Conservation (phyloP, 1,140 invertebrate species). For the Hypsibius dujardini region DNA sequence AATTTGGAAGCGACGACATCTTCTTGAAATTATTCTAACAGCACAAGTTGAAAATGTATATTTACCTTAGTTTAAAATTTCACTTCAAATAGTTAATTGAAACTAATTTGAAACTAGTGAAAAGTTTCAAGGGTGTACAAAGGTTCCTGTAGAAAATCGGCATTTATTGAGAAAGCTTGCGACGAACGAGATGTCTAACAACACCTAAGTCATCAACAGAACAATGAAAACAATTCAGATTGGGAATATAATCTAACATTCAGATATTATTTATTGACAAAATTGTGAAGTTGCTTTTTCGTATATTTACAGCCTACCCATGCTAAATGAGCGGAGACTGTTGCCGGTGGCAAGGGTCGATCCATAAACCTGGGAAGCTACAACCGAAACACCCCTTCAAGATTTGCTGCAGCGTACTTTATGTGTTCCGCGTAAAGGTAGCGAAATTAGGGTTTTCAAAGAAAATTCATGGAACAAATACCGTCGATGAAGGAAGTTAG, state of each 20-base stretch:
- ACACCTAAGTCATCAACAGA: no score
- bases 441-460: background rate
- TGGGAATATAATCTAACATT: background rate
- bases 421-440: background rate
- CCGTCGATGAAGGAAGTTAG: conserved; percentile 53
- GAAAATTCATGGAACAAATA: background rate
- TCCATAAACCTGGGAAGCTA: conserved; percentile 15
- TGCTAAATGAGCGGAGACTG: background rate
- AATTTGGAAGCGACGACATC: no score
- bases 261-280: background rate
- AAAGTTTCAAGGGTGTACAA: no score
- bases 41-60: no score
- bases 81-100: no score
- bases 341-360: conserved; percentile 5
- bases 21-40: no score
- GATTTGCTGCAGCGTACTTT: background rate
- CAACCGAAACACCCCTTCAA: background rate
- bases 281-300: background rate
- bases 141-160: no score
- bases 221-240: no score
- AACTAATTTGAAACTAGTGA: no score
- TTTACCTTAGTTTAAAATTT: no score
- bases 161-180: no score
- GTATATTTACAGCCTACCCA: conserved; percentile 8
- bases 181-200: no score